phyloP scores from a whole-genome alignment of 2,888 invertebrate genomes.

The Blastobasis lacticolella region DNA sequence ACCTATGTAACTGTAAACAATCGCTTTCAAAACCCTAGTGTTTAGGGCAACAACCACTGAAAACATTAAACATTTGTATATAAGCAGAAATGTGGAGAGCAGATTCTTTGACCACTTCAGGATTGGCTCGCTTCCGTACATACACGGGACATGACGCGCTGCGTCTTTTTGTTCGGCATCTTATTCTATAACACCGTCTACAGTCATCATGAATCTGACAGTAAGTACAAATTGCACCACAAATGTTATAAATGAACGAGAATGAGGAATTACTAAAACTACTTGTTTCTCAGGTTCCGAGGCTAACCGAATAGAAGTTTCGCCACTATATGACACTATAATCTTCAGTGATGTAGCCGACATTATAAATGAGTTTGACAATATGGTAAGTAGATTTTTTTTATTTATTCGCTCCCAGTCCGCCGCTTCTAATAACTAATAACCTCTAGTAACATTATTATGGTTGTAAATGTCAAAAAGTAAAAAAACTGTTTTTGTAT shows the following conservation, averaged over 20 bases:
- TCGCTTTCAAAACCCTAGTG: constrained; percentile 24
- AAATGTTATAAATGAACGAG: background rate
- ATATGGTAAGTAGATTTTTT: constrained; percentile 34
- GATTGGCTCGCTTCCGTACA: background rate
- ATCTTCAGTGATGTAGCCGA: constrained; percentile 60
- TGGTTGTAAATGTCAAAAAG: too few relatives aligned
- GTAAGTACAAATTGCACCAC: constrained; percentile 29
- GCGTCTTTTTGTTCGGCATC: constrained; percentile 19
- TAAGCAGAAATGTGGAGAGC: constrained; percentile 14
- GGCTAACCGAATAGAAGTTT: constrained; percentile 40
- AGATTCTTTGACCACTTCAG: background rate
- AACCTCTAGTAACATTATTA: too few relatives aligned
- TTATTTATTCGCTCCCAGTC: too few relatives aligned
- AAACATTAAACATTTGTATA: constrained; percentile 20
- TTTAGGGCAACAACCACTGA: constrained; percentile 29
- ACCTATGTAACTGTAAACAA: constrained; percentile 25
- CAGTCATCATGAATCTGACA: constrained; percentile 40
- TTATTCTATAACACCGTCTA: constrained; percentile 22
- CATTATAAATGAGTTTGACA: constrained; percentile 53
- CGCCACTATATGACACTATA: constrained; percentile 54
- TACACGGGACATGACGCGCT: constrained; percentile 25
- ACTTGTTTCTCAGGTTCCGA: constrained; percentile 33
- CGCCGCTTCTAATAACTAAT: too few relatives aligned
- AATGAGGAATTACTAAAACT: background rate
- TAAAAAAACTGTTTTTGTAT: too few relatives aligned